Base-by-base conservation (phyloP, 2,888 invertebrate genomes). In the Morinoia aosen region DNA sequence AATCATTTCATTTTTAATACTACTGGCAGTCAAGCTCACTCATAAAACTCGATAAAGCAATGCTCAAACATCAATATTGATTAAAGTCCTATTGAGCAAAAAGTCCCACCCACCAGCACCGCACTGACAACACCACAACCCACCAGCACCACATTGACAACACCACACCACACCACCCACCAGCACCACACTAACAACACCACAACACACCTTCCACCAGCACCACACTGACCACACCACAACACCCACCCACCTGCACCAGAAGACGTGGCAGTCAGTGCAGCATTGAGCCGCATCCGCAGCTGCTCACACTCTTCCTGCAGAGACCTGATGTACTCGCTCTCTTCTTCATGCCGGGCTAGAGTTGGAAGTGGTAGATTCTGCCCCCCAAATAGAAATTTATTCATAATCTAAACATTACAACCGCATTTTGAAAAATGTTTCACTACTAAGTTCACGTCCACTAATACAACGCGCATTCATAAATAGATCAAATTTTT, bases 361-460 rank as follows among this genome's bases (percentile, higher is more conserved):
- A 99, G 98, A 0, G 98, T 98, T 11, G 99, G 99, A 97, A 98
- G 98, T 7, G 99, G 98, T 98, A 99, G 98, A 97, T 98, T 98
- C 98, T 99, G 98, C 97, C 98, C 88, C 96, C 97, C 95, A 95
- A 88, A 96, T 96, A 94, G 91, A 91, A 96, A 97, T 93, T 64
- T 95, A 95, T 94, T 61, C 61, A 61, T 5, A 61, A 61, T 19
- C 1, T 61, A 61, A 61, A 61, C 19, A 61, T 61, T 61, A 95
- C 12, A 19, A 61, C 12, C 12, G 2, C 61, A 61, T 48, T 48
- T 48, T 4, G 5, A 48, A 48, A 48, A 48, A 48, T 48, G 5
- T 19, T 61, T 19, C 1, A 5, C 61, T 61, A 61, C 61, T 61
- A 19, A 61, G 61, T 10, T 19, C 48, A 5, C 2, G 3, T 2